Conservation (phyloP, 2,797 vertebrate genomes). For the Apogon talboti region DNA sequence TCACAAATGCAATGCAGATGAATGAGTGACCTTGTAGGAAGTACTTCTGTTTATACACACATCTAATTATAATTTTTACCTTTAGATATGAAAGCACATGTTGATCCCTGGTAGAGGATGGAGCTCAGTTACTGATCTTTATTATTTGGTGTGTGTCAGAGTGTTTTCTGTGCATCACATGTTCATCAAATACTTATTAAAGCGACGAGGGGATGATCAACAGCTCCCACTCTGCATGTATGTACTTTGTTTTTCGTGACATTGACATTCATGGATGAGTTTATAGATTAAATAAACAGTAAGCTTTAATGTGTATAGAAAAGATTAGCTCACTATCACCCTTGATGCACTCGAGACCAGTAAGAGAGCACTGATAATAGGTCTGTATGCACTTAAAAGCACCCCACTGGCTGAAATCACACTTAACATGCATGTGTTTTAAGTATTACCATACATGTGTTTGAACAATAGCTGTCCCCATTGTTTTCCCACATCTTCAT, state of each 20-base stretch:
- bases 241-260: background rate
- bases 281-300: slow-evolving; percentile 1
- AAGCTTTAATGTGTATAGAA: slow-evolving; percentile 3
- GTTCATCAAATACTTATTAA: background rate
- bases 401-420: slow-evolving; percentile 57
- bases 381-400: slow-evolving; percentile 32
- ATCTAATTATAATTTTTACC: background rate
- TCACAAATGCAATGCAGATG: no score
- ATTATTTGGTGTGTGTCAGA: background rate
- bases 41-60: background rate
- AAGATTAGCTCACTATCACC: slow-evolving; percentile 51
- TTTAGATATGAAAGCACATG: slow-evolving; percentile 1
- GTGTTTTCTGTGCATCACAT: background rate
- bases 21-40: background rate
- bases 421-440: slow-evolving; percentile 78
- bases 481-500: slow-evolving; percentile 83
- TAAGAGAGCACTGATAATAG: slow-evolving; percentile 48
- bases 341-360: slow-evolving; percentile 58
- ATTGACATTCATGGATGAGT: slow-evolving; percentile 2
- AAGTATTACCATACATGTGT: slow-evolving; percentile 79
- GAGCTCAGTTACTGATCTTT: background rate
- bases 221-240: background rate
- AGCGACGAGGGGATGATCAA: no score
- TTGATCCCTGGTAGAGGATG: background rate
- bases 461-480: slow-evolving; percentile 70